A percentile compares a stretch with the other conserved stretches of the same genome.
phyloP scores from a whole-genome alignment of 2,888 invertebrate species.

The Drosophila robusta region DNA sequence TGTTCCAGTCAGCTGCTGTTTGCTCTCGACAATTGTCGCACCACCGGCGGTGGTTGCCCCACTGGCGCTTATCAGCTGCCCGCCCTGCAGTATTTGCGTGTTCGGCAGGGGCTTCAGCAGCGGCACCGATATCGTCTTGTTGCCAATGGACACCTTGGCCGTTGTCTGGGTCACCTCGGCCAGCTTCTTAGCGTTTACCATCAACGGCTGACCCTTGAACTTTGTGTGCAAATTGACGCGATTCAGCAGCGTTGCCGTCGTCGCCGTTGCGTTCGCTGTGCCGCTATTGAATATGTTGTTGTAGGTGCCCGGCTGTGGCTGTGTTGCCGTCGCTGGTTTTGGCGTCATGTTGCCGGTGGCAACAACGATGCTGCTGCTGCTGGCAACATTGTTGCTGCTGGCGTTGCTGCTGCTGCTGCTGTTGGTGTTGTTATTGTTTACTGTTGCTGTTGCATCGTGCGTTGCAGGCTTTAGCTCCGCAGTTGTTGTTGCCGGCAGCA shows the following conservation, averaged over 20 bases:
- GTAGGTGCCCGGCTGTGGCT: conserved; percentile 33
- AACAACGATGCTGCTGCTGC: neutral
- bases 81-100: conserved; percentile 70
- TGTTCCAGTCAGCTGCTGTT: conserved; percentile 50
- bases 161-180: conserved; percentile 87
- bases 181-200: conserved; percentile 77
- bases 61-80: conserved; percentile 56
- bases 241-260: conserved; percentile 58
- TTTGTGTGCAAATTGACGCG: conserved; percentile 66
- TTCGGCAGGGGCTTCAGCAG: conserved; percentile 82
- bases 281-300: conserved; percentile 59
- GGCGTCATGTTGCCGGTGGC: conserved; percentile 10
- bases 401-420: conserved; percentile 9
- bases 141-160: conserved; percentile 85
- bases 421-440: conserved; percentile 26
- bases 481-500: conserved; percentile 62
- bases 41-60: conserved; percentile 68
- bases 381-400: conserved; percentile 16
- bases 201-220: conserved; percentile 73
- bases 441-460: conserved; percentile 32
- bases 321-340: conserved; percentile 12
- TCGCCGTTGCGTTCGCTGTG: conserved; percentile 18
- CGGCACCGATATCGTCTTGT: conserved; percentile 85
- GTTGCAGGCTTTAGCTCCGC: conserved; percentile 47
- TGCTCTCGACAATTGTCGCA: conserved; percentile 71